A percentile compares a stretch with the other conserved stretches of the same genome.
Conservation (phyloP, 2,888 invertebrate genomes). For the Anthrax anthrax region DNA sequence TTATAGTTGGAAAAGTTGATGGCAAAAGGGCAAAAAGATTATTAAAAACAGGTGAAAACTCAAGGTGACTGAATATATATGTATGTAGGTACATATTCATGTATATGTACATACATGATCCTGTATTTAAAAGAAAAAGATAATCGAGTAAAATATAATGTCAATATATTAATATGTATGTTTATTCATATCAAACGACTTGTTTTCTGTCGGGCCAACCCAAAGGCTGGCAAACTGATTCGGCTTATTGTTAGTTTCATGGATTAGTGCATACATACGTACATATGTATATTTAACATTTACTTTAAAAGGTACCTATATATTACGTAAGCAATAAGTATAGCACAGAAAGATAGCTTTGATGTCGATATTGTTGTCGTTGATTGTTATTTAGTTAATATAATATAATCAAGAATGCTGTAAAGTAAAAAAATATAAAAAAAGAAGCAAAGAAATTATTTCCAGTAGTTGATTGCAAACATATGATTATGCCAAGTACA, state of each 20-base stretch:
- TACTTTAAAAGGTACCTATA: too few species aligned
- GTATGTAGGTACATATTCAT: neutral
- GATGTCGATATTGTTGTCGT: neutral
- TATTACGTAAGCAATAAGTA: too few species aligned
- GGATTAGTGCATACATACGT: neutral
- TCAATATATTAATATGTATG: neutral
- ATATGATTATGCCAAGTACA: conserved; percentile 17
- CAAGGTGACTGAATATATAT: conserved; percentile 6
- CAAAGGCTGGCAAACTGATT: conserved; percentile 5
- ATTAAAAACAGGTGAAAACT: conserved; percentile 7
- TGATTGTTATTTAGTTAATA: neutral
- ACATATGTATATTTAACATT: too few species aligned
- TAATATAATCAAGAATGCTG: too few species aligned
- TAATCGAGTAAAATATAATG: too few species aligned
- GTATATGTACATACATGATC: neutral
- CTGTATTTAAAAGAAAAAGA: too few species aligned
- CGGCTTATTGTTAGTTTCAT: neutral
- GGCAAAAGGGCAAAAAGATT: neutral
- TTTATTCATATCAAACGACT: conserved; percentile 8
- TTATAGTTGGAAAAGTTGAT: neutral
- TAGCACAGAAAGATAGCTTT: neutral
- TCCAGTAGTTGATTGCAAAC: conserved; percentile 19
- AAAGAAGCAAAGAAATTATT: conserved; percentile 11
- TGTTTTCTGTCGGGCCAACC: conserved; percentile 8
- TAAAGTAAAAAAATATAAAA: neutral